A percentile compares a stretch with the other conserved stretches of the same genome.
phyloP scores from a whole-genome alignment of 2,888 invertebrate genomes.

The Toxonevra muliebris region DNA sequence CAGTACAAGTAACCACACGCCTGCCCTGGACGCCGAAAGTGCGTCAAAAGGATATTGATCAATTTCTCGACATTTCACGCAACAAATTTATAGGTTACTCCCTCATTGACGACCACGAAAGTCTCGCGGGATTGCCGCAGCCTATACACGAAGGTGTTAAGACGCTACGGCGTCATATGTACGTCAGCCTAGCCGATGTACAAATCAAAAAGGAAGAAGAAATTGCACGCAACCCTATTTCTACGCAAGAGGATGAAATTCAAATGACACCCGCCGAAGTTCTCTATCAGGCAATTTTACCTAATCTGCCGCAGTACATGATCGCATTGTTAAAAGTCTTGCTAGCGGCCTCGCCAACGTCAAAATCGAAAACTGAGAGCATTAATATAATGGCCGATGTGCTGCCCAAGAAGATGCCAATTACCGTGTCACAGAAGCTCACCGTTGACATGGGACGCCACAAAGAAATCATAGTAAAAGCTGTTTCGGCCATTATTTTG shows the following conservation, averaged over 20 bases:
- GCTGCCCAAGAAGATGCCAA: constrained; percentile 96
- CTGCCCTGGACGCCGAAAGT: constrained; percentile 98
- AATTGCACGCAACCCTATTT: constrained; percentile 89
- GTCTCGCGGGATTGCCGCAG: constrained; percentile 93
- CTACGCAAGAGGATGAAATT: constrained; percentile 81
- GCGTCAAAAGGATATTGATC: constrained; percentile 90
- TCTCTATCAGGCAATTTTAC: constrained; percentile 92
- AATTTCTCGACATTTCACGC: constrained; percentile 89
- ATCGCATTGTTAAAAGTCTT: constrained; percentile 96
- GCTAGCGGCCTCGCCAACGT: constrained; percentile 97
- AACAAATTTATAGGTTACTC: constrained; percentile 97
- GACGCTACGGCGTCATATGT: constrained; percentile 87
- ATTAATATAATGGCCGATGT: constrained; percentile 99
- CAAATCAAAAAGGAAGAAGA: constrained; percentile 92
- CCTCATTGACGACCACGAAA: constrained; percentile 84
- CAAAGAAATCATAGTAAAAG: constrained; percentile 98
- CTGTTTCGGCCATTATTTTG: constrained; percentile 88
- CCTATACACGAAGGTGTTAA: constrained; percentile 97
- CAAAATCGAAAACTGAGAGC: constrained; percentile 97
- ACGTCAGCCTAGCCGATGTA: constrained; percentile 90
- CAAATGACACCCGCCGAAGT: constrained; percentile 86
- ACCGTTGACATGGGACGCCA: constrained; percentile 98
- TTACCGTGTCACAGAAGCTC: constrained; percentile 93
- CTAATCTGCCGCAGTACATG: constrained; percentile 97
- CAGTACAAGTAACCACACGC: constrained; percentile 64